Conservation (phyloP, 1,140 invertebrate genomes). For the Scylla paramamosain region DNA sequence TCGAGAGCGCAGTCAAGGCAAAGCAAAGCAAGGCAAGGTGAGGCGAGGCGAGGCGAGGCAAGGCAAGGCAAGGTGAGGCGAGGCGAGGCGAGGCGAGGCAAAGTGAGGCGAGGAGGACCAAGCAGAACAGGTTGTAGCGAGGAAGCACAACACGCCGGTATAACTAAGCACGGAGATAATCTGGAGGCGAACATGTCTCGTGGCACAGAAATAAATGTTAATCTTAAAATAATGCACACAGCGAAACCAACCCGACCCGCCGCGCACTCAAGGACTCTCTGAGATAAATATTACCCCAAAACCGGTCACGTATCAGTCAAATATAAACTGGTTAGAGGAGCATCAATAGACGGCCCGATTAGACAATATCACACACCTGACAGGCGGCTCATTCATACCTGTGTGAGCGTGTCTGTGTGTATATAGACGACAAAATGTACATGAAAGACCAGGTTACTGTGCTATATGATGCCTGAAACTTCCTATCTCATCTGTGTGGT, state of each 20-base stretch:
- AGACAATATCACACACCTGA: background rate
- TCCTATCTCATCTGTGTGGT: too few species aligned
- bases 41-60: too few species aligned
- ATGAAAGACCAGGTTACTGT: too few species aligned
- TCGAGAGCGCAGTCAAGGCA: background rate
- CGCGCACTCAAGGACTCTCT: background rate
- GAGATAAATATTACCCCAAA: background rate
- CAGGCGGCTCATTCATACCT: too few species aligned
- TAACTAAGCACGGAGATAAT: background rate
- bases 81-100: too few species aligned
- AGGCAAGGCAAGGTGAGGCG: too few species aligned
- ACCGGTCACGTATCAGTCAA: background rate
- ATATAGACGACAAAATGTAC: too few species aligned
- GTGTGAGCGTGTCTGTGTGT: too few species aligned
- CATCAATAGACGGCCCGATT: background rate
- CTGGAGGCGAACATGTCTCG: background rate
- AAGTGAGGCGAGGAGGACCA: too few species aligned
- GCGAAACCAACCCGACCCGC: background rate
- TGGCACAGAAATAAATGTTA: slow-evolving; percentile 14
- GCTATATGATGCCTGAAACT: too few species aligned
- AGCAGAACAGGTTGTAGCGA: background rate
- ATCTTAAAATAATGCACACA: background rate
- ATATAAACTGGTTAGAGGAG: background rate
- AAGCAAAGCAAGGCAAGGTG: too few species aligned
- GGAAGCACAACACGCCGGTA: background rate